Conservation (phyloP, 2,113 vertebrate genomes). For the Eleginops maclovinus region DNA sequence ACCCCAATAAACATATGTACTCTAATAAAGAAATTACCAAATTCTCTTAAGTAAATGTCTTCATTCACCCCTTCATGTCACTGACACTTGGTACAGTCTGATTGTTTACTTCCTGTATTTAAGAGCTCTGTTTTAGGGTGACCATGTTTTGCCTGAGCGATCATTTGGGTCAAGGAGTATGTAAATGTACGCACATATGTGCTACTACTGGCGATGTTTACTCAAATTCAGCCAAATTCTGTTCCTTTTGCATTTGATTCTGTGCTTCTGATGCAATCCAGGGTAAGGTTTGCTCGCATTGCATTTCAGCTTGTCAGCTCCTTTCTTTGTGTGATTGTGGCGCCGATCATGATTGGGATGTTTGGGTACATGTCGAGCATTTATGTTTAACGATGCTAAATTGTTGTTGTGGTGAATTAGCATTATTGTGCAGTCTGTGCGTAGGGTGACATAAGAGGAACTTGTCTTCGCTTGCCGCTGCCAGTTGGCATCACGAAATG, state of each 20-base stretch:
- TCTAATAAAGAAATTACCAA: neutral
- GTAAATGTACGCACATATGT: constrained; percentile 33
- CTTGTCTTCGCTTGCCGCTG: constrained; percentile 62
- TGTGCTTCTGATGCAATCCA: constrained; percentile 68
- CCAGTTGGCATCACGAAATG: constrained; percentile 74
- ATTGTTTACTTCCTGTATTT: no score
- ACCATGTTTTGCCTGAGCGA: neutral
- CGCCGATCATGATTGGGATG: constrained; percentile 46
- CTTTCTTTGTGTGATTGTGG: constrained; percentile 54
- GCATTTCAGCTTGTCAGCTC: constrained; percentile 59
- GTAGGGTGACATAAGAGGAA: constrained; percentile 76
- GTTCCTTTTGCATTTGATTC: constrained; percentile 46
- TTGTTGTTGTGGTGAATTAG: constrained; percentile 73
- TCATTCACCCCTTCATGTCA: no score
- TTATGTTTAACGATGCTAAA: constrained; percentile 63
- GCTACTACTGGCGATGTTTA: constrained; percentile 31
- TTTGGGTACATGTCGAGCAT: constrained; percentile 69
- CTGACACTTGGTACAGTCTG: no score
- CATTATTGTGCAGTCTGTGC: constrained; percentile 58
- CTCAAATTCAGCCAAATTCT: constrained; percentile 39
- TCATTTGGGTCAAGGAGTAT: constrained; percentile 42
- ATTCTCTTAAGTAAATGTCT: neutral
- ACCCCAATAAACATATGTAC: neutral
- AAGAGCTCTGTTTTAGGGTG: no score
- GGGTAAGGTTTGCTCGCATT: constrained; percentile 55